Conservation (phyloP, 2,888 invertebrate genomes). For the Anodontia alba region DNA sequence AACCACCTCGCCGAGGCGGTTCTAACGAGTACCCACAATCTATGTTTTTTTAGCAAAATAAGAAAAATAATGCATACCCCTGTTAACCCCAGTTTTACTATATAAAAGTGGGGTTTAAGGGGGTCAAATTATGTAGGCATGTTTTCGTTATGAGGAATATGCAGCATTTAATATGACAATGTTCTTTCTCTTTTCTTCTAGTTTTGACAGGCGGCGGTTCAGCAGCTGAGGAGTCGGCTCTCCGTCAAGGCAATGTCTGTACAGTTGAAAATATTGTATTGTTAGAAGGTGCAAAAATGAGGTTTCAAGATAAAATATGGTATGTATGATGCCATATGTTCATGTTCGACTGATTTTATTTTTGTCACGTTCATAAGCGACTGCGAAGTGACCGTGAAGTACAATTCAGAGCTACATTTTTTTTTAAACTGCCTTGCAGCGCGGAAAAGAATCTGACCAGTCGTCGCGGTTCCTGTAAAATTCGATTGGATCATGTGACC, state of each 20-base stretch:
- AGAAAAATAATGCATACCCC: no score
- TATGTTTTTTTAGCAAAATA: no score
- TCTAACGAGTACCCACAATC: no score
- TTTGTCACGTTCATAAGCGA: neutral
- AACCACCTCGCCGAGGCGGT: no score
- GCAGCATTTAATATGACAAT: no score
- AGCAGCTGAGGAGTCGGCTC: conserved; percentile 34
- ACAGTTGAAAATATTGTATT: conserved; percentile 60
- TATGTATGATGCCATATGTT: conserved; percentile 23
- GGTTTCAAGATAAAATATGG: conserved; percentile 63
- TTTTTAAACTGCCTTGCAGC: neutral
- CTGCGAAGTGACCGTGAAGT: neutral
- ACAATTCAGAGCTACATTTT: neutral
- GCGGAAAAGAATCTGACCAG: neutral
- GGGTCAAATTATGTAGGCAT: no score
- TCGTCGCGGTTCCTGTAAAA: no score
- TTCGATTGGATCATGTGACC: no score
- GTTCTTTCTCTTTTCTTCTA: neutral
- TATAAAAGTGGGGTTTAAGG: no score
- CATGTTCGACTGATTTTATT: neutral
- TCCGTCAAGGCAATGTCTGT: conserved; percentile 49
- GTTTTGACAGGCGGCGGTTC: conserved; percentile 27
- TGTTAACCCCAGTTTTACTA: no score
- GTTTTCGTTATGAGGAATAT: no score
- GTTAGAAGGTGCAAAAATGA: conserved; percentile 61